Evolutionary conservation across 1,140 invertebrate genomes (phyloP).

Genomic region (Ips nitidus): DNA sequence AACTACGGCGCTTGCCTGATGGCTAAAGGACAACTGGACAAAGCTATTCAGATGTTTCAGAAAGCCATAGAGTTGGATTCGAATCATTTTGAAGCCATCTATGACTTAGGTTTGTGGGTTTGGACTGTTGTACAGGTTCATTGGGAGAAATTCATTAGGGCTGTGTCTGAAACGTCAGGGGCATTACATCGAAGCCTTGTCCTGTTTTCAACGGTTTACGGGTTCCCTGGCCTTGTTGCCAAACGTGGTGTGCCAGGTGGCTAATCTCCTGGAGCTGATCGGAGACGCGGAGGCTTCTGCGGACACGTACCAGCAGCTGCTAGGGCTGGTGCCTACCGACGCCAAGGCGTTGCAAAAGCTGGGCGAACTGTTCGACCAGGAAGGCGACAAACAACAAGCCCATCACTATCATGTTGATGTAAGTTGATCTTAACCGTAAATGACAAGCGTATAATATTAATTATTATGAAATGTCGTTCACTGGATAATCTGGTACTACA

Average conservation of each 20-base stretch:
- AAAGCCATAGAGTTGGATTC: conserved; percentile 81
- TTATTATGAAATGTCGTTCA: conserved; percentile 7
- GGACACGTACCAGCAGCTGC: conserved; percentile 82
- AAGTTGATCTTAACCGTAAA: conserved; percentile 36
- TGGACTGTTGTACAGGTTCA: not conserved
- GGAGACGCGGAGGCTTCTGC: conserved; percentile 76
- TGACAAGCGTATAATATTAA: conserved; percentile 38
- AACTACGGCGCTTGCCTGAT: conserved; percentile 87
- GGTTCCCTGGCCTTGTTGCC: conserved; percentile 62
- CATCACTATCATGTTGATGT: conserved; percentile 92
- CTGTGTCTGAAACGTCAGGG: conserved; percentile 72
- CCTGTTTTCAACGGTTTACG: conserved; percentile 75
- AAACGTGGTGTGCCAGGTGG: conserved; percentile 85
- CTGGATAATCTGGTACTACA: not conserved
- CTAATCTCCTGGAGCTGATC: conserved; percentile 74
- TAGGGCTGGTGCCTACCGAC: conserved; percentile 83
- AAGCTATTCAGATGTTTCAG: conserved; percentile 74
- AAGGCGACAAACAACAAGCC: conserved; percentile 88
- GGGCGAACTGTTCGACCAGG: conserved; percentile 80
- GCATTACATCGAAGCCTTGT: conserved; percentile 73
- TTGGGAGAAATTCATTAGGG: conserved; percentile 53
- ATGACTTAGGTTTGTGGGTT: conserved; percentile 70
- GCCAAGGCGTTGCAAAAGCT: conserved; percentile 79
- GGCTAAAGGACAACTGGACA: conserved; percentile 70
- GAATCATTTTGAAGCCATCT: conserved; percentile 87